phyloP scores from a whole-genome alignment of 2,797 vertebrate species.

The Crenuchus spilurus region DNA sequence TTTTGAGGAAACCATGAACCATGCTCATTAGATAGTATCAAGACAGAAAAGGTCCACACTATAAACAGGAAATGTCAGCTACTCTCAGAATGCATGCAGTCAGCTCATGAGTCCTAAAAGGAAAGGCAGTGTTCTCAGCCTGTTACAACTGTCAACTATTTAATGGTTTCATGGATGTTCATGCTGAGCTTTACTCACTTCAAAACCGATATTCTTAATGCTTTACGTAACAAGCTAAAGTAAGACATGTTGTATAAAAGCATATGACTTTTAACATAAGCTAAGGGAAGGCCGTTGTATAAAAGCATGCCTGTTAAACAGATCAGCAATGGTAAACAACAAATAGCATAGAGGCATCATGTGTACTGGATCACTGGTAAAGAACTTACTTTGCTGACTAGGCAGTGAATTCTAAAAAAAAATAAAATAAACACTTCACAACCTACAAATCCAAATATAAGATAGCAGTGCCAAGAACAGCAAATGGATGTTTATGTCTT shows the following conservation, averaged over 20 bases:
- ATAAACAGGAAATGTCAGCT: conserved; percentile 35
- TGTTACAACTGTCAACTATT: no score
- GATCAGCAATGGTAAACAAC: conserved; percentile 38
- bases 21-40: conserved; percentile 21
- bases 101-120: background rate
- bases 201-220: no score
- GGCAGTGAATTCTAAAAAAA: no score
- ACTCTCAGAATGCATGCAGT: background rate
- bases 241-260: background rate
- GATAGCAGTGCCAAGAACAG: conserved; percentile 1
- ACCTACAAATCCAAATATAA: background rate
- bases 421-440: background rate
- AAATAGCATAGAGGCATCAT: background rate
- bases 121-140: background rate
- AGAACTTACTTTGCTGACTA: conserved; percentile 30
- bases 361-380: conserved; percentile 6
- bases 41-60: conserved; percentile 8
- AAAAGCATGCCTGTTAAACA: conserved; percentile 23
- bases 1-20: conserved; percentile 23
- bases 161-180: background rate
- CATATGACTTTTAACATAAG: background rate
- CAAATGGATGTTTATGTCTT: conserved; percentile 16
- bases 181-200: background rate
- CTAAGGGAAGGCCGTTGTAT: background rate
- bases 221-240: background rate